A percentile compares a stretch with the other conserved stretches of the same genome.
phyloP scores from a whole-genome alignment of 2,888 invertebrate genomes.

The Augochlorella aurata region DNA sequence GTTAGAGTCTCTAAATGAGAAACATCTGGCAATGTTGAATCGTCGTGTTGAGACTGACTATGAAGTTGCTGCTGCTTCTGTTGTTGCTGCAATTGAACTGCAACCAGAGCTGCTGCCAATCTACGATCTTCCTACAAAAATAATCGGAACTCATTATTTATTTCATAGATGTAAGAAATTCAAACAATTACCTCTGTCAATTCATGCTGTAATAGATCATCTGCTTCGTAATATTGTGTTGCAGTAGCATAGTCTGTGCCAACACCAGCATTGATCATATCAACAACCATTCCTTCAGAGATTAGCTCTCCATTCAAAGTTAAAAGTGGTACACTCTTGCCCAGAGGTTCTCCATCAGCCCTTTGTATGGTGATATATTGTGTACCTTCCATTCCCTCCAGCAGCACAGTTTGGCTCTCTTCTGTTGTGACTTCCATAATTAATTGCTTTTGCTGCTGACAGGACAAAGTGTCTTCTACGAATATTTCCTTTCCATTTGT shows the following conservation, averaged over 20 bases:
- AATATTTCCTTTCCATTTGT: slow-evolving; percentile 51
- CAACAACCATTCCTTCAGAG: slow-evolving; percentile 80
- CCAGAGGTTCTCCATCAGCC: slow-evolving; percentile 76
- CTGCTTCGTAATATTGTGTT: slow-evolving; percentile 79
- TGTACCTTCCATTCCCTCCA: slow-evolving; percentile 79
- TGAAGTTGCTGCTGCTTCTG: slow-evolving; percentile 84
- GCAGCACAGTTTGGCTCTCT: slow-evolving; percentile 78
- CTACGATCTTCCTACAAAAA: slow-evolving; percentile 83
- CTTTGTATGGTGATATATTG: slow-evolving; percentile 82
- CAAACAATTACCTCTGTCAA: slow-evolving; percentile 75
- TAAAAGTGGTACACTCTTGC: slow-evolving; percentile 77
- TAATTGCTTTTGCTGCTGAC: background rate
- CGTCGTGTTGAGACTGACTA: slow-evolving; percentile 74
- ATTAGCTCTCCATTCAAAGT: slow-evolving; percentile 79
- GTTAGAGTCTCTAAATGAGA: slow-evolving; percentile 75
- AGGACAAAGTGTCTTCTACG: background rate
- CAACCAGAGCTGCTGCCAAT: slow-evolving; percentile 85
- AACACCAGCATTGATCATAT: slow-evolving; percentile 80
- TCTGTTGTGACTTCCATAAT: slow-evolving; percentile 78
- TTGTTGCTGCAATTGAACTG: slow-evolving; percentile 85
- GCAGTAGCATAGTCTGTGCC: slow-evolving; percentile 74
- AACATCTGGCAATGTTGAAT: slow-evolving; percentile 75
- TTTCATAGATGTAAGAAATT: background rate
- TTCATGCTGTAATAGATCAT: slow-evolving; percentile 77
- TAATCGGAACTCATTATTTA: slow-evolving; percentile 19